Evolutionary conservation across 2,888 invertebrate genomes (phyloP).

Genomic region (Anorthoa munda): DNA sequence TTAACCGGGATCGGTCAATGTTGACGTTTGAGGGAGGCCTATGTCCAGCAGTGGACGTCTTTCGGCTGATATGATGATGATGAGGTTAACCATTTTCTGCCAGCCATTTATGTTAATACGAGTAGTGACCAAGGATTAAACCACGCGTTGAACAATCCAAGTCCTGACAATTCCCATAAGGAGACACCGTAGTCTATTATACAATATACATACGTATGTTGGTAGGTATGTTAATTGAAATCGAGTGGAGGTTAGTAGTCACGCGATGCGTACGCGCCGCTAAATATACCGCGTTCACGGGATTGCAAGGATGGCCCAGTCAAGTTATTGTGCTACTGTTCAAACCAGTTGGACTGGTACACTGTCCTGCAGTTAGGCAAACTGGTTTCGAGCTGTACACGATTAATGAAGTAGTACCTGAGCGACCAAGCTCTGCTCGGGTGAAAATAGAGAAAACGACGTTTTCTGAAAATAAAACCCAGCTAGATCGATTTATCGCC

Average conservation of each 20-base stretch:
- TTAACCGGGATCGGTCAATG: too few relatives aligned
- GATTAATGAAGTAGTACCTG: constrained; percentile 4
- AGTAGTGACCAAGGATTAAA: constrained; percentile 1
- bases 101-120: not conserved
- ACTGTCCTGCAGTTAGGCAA: constrained; percentile 19
- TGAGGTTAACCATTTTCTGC: too few relatives aligned
- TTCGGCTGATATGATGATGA: too few relatives aligned
- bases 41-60: too few relatives aligned
- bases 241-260: constrained; percentile 45
- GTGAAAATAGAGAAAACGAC: too few relatives aligned
- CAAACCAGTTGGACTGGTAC: constrained; percentile 42
- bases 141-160: not conserved
- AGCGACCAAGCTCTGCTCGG: too few relatives aligned
- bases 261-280: constrained; percentile 40
- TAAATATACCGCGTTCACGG: constrained; percentile 18
- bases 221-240: constrained; percentile 44
- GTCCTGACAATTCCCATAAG: not conserved
- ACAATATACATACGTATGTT: not conserved
- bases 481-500: too few relatives aligned
- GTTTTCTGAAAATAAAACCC: too few relatives aligned
- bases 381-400: constrained; percentile 6
- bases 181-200: constrained; percentile 2
- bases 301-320: constrained; percentile 19
- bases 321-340: constrained; percentile 31
- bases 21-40: too few relatives aligned